Conservation (phyloP, 2,797 vertebrate species). For the Crocodylus rhombifer region DNA sequence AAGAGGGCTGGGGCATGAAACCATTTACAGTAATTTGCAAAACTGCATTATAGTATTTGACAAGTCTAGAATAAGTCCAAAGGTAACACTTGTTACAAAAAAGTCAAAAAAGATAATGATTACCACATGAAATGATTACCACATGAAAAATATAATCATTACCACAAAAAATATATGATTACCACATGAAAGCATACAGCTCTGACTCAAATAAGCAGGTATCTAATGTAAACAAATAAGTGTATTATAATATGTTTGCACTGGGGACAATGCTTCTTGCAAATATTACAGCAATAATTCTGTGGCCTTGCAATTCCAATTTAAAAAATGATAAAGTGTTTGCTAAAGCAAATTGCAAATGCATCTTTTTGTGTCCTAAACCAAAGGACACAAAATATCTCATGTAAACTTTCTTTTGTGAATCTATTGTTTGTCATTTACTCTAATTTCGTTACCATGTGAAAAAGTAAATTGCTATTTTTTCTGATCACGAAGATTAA, state of each 20-base stretch:
- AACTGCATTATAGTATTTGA: background rate
- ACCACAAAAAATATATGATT: background rate
- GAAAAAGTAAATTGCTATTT: background rate
- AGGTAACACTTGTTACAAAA: constrained; percentile 47
- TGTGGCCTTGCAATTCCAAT: constrained; percentile 35
- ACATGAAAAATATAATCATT: constrained; percentile 6
- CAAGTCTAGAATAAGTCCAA: constrained; percentile 23
- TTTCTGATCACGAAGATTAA: background rate
- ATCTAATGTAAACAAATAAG: constrained; percentile 66
- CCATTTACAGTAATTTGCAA: background rate
- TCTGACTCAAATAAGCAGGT: constrained; percentile 40
- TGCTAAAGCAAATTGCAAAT: constrained; percentile 35
- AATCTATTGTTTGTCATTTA: background rate
- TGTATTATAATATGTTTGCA: constrained; percentile 50
- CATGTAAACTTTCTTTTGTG: background rate
- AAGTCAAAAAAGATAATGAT: constrained; percentile 15
- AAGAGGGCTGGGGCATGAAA: background rate
- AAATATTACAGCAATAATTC: constrained; percentile 48
- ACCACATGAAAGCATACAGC: constrained; percentile 44
- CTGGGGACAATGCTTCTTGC: constrained; percentile 37
- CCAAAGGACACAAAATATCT: background rate
- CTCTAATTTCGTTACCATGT: background rate
- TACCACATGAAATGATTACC: constrained; percentile 58
- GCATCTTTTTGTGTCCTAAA: background rate
- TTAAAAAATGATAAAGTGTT: background rate